phyloP scores from a whole-genome alignment of 2,888 invertebrate species.

The Polymixis flavicincta region DNA sequence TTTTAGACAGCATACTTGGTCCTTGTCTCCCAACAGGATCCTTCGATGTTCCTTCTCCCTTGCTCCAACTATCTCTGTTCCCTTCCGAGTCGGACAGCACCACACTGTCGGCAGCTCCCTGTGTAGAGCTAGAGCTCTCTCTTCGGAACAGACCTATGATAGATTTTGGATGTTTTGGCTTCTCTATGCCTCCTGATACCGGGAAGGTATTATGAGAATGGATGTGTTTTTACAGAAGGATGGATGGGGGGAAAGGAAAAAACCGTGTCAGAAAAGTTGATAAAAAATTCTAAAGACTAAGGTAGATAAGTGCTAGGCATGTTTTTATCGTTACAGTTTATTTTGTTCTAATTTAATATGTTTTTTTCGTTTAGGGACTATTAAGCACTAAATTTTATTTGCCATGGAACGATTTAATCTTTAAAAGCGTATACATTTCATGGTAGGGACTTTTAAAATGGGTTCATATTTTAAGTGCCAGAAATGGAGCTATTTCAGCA shows the following conservation, averaged over 20 bases:
- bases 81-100: slow-evolving; percentile 91
- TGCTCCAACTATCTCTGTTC: slow-evolving; percentile 83
- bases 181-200: slow-evolving; percentile 94
- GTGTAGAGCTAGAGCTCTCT: slow-evolving; percentile 94
- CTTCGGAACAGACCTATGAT: slow-evolving; percentile 97
- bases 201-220: slow-evolving; percentile 70
- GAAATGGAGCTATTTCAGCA: slow-evolving; percentile 12
- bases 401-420: slow-evolving; percentile 8
- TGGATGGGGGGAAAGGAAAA: slow-evolving; percentile 77
- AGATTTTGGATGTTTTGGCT: slow-evolving; percentile 95
- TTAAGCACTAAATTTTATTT: slow-evolving; percentile 17
- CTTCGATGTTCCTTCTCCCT: slow-evolving; percentile 82
- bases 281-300: slow-evolving; percentile 65
- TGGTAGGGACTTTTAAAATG: slow-evolving; percentile 4
- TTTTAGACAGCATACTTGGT: slow-evolving; percentile 83
- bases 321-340: not conserved
- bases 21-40: slow-evolving; percentile 84
- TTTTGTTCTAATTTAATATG: not conserved
- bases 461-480: slow-evolving; percentile 32
- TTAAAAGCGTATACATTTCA: not conserved
- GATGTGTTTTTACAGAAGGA: slow-evolving; percentile 69
- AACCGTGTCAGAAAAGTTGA: slow-evolving; percentile 76
- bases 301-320: slow-evolving; percentile 49
- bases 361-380: slow-evolving; percentile 18
- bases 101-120: slow-evolving; percentile 88